These are phyloP conservation scores for Drosophila baimaii DNA, from an alignment of 1,140 invertebrate species.

Conservation along the genomic window DNA sequence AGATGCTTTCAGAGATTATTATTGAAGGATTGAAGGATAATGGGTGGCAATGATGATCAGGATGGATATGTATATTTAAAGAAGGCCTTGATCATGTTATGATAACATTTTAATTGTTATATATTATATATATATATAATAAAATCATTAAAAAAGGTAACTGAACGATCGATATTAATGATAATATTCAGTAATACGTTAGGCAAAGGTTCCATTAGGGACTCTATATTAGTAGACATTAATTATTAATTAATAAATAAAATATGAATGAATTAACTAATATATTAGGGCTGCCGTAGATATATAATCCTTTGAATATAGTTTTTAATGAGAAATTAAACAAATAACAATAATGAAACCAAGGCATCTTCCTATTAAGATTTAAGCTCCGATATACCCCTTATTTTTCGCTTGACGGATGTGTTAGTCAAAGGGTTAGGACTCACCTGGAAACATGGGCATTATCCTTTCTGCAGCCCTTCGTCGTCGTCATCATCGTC, in stretches of 20 bases:
- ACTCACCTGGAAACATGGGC: conserved; percentile 14
- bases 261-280: too few species aligned
- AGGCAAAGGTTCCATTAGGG: too few species aligned
- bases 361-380: not conserved
- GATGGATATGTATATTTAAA: not conserved
- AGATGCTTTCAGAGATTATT: conserved; percentile 3
- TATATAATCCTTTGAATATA: too few species aligned
- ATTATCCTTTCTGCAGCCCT: conserved; percentile 26
- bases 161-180: too few species aligned
- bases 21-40: conserved; percentile 1
- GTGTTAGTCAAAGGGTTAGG: not conserved
- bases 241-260: too few species aligned
- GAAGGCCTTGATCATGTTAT: not conserved
- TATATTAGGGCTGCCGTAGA: too few species aligned
- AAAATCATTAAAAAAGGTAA: not conserved
- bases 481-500: conserved; percentile 21
- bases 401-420: not conserved
- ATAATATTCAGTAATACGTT: too few species aligned
- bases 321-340: too few species aligned
- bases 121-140: not conserved
- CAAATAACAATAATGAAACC: too few species aligned
- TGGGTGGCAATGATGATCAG: not conserved
- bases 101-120: not conserved
- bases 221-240: too few species aligned
- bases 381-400: not conserved